Conservation (phyloP, 35 echinoderm and acorn worm species). For the Heliocidaris erythrogramma region DNA sequence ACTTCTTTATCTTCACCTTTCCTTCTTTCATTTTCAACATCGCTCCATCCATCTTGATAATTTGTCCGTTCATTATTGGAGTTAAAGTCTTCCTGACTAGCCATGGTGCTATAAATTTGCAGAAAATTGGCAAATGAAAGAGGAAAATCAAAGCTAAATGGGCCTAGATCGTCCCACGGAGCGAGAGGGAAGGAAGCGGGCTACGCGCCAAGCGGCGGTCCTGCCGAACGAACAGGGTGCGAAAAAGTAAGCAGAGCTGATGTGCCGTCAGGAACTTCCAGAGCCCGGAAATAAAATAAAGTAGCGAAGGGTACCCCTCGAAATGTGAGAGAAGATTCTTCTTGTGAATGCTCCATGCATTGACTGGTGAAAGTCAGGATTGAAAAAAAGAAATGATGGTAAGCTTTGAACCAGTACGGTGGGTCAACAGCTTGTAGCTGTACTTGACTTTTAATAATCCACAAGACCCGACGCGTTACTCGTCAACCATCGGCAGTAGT, state of each 20-base stretch:
- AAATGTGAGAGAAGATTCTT: background rate
- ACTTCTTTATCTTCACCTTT: background rate
- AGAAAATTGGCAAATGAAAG: background rate
- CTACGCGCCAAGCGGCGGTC: background rate
- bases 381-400: background rate
- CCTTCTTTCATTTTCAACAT: background rate
- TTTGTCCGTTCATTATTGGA: background rate
- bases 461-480: too few relatives aligned
- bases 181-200: background rate
- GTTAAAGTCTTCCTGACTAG: background rate
- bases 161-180: background rate
- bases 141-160: background rate
- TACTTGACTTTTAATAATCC: too few relatives aligned
- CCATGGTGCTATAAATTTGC: background rate
- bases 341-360: background rate
- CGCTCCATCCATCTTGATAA: constrained; percentile 34
- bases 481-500: too few relatives aligned
- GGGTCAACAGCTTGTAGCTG: too few relatives aligned
- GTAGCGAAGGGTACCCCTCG: background rate
- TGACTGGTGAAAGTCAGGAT: background rate
- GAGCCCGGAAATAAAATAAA: background rate
- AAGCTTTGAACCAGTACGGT: too few relatives aligned
- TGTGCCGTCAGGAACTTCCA: background rate
- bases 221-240: background rate
- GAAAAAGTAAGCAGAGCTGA: background rate